Evolutionary conservation across 2,888 invertebrate species (phyloP), one percentile per base, ranked within the genome.

Genomic region (Axea sp.): DNA sequence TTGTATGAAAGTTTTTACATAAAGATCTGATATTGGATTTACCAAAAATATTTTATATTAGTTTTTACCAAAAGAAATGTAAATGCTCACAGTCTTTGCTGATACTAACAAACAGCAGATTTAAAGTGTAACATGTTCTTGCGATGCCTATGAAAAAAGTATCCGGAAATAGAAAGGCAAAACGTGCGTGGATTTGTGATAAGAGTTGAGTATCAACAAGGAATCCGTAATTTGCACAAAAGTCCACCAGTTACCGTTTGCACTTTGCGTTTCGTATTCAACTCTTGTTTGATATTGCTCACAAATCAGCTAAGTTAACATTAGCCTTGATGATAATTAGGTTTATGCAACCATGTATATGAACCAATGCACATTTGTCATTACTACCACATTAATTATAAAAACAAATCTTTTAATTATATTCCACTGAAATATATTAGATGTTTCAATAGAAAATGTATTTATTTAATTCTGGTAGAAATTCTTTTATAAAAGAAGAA

Each of bases 311-410:
- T 47, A 35, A 51, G 45, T 31, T 19, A 65, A 60, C 72, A 60
- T 12, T 43, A 47, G 33, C 60, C 45, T 41, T 45, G 47, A 62
- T 55, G 57, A 55, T 60, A 47, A 55, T 73, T 68, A 68, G 64
- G 64, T 45, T 47, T 39, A 62, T 65, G 60, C 73, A 65, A 8
- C 22, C 39, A 15, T 53, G 47, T 67, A 47, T 51, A 8, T 39
- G 19, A 47, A 15, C 45, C 43, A 53, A 31, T 31, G 43, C 30
- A 69, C 53, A 69, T 19, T 59, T 35, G 47, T 62, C 72, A 74
- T 74, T 71, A 76, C 75, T 75, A 69, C 73, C 74, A 64, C 57
- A 77, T 77, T 76, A 75, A n/a, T n/a, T n/a, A n/a, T n/a, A n/a
- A n/a, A n/a, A n/a, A n/a, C n/a, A n/a, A n/a, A n/a, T n/a, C n/a